Percentiles rank a stretch among this genome's conserved stretches.
These are phyloP conservation scores for Aspiorhynchus laticeps DNA, from an alignment of 2,113 vertebrate genomes.

Conservation along the genomic window DNA sequence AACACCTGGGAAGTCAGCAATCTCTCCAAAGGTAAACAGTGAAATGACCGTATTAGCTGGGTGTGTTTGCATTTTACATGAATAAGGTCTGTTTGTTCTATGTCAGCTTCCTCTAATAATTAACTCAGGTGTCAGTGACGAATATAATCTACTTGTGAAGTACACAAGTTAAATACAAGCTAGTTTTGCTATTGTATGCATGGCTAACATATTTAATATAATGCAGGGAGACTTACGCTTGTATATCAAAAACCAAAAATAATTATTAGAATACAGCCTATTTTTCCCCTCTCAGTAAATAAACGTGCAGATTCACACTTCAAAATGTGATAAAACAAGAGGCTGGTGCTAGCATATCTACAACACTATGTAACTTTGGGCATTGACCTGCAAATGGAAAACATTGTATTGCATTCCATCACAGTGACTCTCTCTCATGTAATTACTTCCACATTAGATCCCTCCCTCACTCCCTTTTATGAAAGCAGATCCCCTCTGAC, in stretches of 20 bases:
- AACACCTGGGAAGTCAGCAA: constrained; percentile 46
- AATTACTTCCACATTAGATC: constrained; percentile 79
- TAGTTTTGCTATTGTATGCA: neutral
- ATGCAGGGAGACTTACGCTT: neutral
- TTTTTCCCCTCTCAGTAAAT: constrained; percentile 1
- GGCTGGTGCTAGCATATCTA: constrained; percentile 48
- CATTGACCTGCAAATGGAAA: constrained; percentile 72
- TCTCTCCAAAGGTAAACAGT: constrained; percentile 43
- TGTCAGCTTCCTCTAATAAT: constrained; percentile 54
- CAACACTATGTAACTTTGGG: constrained; percentile 54
- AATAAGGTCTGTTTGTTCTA: constrained; percentile 48
- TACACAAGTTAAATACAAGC: neutral
- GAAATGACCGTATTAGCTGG: constrained; percentile 46
- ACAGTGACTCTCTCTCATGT: constrained; percentile 74
- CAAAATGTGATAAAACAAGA: constrained; percentile 46
- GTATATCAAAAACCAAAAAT: neutral
- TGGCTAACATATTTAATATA: neutral
- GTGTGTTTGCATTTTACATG: constrained; percentile 53
- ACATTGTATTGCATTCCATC: constrained; percentile 73
- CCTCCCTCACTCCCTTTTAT: constrained; percentile 60
- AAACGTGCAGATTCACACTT: constrained; percentile 38
- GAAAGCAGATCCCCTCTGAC: constrained; percentile 69
- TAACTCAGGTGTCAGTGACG: constrained; percentile 45
- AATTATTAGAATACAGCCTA: neutral
- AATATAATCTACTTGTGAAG: constrained; percentile 32